Base-by-base conservation (phyloP, 2,888 invertebrate genomes). In the Dasypolia templi region DNA sequence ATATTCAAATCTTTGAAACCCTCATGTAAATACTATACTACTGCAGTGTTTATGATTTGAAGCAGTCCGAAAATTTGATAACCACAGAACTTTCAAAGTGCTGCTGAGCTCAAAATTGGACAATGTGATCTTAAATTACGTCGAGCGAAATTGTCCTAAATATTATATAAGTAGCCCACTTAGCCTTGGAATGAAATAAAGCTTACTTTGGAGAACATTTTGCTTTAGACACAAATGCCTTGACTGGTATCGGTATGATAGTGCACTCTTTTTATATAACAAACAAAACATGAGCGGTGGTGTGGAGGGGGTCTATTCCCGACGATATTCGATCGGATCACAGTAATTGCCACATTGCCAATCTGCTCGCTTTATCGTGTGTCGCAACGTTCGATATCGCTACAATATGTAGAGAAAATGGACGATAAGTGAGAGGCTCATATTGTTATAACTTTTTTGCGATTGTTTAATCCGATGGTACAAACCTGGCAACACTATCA, bases 141-240 rank as follows among this genome's bases (percentile, higher is more conserved):
- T 82, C 68, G 77, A 77, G 84, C 86, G 84, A 83, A 88, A 86
- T 89, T 89, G 87, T 88, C 87, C 87, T 88, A 87, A 80, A 85
- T 84, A 81, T 90, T 92, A 90, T 85, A 86, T 89, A 92, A 93
- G 79, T 81, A 84, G 74, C 26, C 65, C 59, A 83, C 79, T 84
- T 83, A 83, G 84, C 64, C 71, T 81, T 88, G 82, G 85, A 88
- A 89, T 85, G 84, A 86, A 81, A 76, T 86, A 83, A 86, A 87
- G 89, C 96, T 96, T 95, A 96, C 96, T 95, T 96, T 95, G 86
- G 94, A 93, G 93, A 93, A 95, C 96, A 96, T 96, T 95, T 94
- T 95, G 94, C 93, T 94, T 92, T 92, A 90, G 91, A 92, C 89
- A 92, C 94, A 93, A 94, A 93, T 93, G 91, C 91, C 90, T 94